Base-by-base conservation (phyloP, 2,888 invertebrate genomes). In the Pyrochroa serraticornis region DNA sequence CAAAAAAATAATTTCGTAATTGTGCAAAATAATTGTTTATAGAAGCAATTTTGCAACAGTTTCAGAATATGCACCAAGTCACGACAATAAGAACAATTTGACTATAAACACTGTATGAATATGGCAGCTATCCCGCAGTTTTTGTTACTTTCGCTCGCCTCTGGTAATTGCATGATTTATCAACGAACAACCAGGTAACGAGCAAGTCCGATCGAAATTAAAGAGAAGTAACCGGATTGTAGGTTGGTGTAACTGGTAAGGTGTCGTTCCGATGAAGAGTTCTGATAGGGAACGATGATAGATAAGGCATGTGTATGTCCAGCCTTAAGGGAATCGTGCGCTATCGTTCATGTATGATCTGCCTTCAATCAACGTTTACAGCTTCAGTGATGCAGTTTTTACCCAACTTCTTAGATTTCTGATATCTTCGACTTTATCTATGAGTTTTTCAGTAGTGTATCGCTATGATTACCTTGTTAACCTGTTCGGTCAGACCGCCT, bases 301-400 rank as follows among this genome's bases (percentile, higher is more conserved):
- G 72, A 71, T 70, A 67, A 66, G 61, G 58, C 56, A 64, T 70
- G 68, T 70, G 70, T 68, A 60, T 67, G 67, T 66, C 66, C 60
- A 64, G 70, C 71, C 71, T 63, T 65, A 67, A 69, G 71, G 65
- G 59, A 63, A 66, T 70, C 73, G 73, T 73, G 73, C 71, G 44
- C 69, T 72, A 72, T 72, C 71, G 65, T 65, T 68, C 69, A 67
- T 71, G 70, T 69, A 69, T 69, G 70, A 71, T 71, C 71, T 68
- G 56, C 56, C 66, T 65, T 71, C 71, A 52, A 58, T 53, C 52
- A 54, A 57, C 60, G 57, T 57, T 63, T 54, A 56, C 51, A 50
- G 51, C 44, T 59, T 47, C 45, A 42, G 34, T 58, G 51, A 50
- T 58, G 51, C 44, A 42, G 31, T 48, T 58, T 58, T 53, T 58